Conservation (phyloP, 2,113 vertebrate species). For the Oostethus manadensis region DNA sequence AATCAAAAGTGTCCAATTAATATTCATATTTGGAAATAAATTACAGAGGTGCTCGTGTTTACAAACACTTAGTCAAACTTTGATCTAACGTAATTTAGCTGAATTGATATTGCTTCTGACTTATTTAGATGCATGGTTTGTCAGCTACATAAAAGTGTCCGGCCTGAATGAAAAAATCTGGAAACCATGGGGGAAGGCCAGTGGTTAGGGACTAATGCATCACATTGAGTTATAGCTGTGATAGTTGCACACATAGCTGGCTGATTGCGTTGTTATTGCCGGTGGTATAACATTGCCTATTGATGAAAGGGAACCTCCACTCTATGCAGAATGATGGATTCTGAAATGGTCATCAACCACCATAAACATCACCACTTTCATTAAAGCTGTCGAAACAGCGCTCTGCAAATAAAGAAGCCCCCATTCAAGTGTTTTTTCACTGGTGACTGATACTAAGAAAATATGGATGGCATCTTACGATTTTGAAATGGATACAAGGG, state of each 20-base stretch:
- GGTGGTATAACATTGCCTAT: conserved; percentile 1
- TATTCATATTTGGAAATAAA: conserved; percentile 17
- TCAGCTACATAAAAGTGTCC: conserved; percentile 32
- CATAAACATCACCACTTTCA: conserved; percentile 27
- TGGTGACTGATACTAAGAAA: conserved; percentile 29
- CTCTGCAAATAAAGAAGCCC: conserved; percentile 32
- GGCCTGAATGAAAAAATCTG: conserved; percentile 30
- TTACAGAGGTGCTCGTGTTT: not conserved
- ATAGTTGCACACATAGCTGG: conserved; percentile 11
- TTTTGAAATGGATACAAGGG: conserved; percentile 40
- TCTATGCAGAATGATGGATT: conserved; percentile 16
- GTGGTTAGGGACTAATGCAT: conserved; percentile 9
- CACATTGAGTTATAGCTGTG: conserved; percentile 24
- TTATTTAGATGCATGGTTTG: conserved; percentile 39
- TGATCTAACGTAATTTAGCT: conserved; percentile 37
- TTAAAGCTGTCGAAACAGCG: conserved; percentile 15
- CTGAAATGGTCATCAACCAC: conserved; percentile 28
- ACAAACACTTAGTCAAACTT: too few species aligned
- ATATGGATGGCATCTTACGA: conserved; percentile 36
- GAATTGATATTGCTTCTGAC: conserved; percentile 29
- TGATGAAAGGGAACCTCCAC: conserved; percentile 8
- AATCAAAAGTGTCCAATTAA: conserved; percentile 33
- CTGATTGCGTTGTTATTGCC: conserved; percentile 13
- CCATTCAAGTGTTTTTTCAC: conserved; percentile 38
- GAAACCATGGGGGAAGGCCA: conserved; percentile 20